Conservation (phyloP, 2,113 vertebrate species). For the Oryzias celebensis region DNA sequence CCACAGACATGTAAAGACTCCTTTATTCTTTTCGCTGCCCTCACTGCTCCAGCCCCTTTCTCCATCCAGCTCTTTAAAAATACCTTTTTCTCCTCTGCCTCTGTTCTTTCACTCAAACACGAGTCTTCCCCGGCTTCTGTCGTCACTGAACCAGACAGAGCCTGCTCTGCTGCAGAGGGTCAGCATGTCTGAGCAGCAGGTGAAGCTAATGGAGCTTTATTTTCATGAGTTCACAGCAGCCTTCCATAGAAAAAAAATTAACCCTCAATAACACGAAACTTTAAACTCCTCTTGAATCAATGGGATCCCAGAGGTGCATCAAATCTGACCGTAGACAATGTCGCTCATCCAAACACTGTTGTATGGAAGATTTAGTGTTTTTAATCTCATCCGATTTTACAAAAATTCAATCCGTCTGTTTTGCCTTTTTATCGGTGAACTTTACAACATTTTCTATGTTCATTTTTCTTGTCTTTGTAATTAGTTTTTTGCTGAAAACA, state of each 20-base stretch:
- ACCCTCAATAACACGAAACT: too few species aligned
- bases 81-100: slow-evolving; percentile 10
- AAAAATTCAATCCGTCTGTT: too few species aligned
- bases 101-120: slow-evolving; percentile 23
- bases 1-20: slow-evolving; percentile 72
- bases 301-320: neutral
- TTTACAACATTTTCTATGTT: too few species aligned
- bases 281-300: too few species aligned
- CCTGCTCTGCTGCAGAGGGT: slow-evolving; percentile 1
- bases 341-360: neutral
- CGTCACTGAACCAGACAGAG: slow-evolving; percentile 6
- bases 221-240: too few species aligned
- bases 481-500: too few species aligned
- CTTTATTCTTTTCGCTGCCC: slow-evolving; percentile 64
- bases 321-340: neutral
- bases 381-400: too few species aligned
- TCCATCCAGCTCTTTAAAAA: slow-evolving; percentile 12
- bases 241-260: too few species aligned
- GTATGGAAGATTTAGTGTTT: too few species aligned
- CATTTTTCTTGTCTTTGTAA: too few species aligned
- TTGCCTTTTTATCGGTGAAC: too few species aligned
- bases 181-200: neutral
- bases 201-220: neutral
- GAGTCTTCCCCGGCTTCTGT: slow-evolving; percentile 1
- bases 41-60: slow-evolving; percentile 12